Conservation (phyloP, 2,797 vertebrate species). For the Falco columbarius region DNA sequence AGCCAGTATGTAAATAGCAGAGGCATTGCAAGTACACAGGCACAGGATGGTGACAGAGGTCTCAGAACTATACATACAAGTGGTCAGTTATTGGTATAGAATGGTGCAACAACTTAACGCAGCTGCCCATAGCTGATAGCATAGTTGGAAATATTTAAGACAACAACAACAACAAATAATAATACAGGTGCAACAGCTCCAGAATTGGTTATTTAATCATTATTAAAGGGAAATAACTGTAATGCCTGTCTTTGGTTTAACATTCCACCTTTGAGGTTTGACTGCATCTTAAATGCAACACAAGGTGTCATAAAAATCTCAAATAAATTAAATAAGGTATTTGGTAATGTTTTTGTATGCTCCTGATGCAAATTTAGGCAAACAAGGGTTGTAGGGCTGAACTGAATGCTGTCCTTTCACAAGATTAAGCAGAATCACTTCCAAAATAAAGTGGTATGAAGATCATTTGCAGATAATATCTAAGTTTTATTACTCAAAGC, state of each 20-base stretch:
- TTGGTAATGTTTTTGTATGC: not conserved
- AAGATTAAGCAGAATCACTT: not conserved
- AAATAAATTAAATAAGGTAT: not conserved
- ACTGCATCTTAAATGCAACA: not conserved
- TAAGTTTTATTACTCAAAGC: not conserved
- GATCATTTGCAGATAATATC: not conserved
- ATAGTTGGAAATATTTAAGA: not conserved
- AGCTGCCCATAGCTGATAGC: not conserved
- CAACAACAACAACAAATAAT: not conserved
- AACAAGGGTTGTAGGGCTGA: not conserved
- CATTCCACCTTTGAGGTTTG: not conserved
- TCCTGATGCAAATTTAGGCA: not conserved
- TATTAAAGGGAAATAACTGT: not conserved
- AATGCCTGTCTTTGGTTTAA: not conserved
- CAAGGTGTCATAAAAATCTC: not conserved
- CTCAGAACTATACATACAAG: not conserved
- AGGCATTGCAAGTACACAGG: not conserved
- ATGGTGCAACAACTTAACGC: not conserved
- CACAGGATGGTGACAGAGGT: not conserved
- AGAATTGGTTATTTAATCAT: not conserved
- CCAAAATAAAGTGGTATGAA: not conserved
- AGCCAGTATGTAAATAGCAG: not conserved
- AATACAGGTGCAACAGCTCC: not conserved
- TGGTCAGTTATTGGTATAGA: accelerated
- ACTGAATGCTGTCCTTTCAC: not conserved